These are phyloP conservation scores for Papilio aristodemus DNA, from an alignment of 1,140 invertebrate species.

Conservation along the genomic window DNA sequence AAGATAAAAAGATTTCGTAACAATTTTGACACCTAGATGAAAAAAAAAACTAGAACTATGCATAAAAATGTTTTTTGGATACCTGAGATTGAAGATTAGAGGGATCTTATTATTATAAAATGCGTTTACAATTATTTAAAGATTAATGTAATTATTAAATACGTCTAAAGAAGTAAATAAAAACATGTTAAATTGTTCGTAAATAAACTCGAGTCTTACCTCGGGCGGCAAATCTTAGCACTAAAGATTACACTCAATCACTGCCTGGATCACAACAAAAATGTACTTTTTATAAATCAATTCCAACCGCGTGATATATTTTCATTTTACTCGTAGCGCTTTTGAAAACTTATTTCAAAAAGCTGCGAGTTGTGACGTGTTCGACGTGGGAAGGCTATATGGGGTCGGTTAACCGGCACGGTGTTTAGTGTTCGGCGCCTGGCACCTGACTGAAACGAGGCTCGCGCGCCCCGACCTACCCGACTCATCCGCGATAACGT, in stretches of 20 bases:
- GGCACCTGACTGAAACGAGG: slow-evolving; percentile 74
- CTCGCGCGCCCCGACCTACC: slow-evolving; percentile 77
- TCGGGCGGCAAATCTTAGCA: slow-evolving; percentile 47
- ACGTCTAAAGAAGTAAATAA: neutral
- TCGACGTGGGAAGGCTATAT: slow-evolving; percentile 47
- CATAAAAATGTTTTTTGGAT: no score
- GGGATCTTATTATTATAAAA: no score
- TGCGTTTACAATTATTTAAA: no score
- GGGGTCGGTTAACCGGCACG: slow-evolving; percentile 43
- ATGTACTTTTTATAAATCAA: slow-evolving; percentile 38
- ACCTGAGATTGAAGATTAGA: no score
- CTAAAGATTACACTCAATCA: slow-evolving; percentile 57
- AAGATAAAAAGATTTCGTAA: neutral
- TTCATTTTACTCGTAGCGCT: slow-evolving; percentile 43
- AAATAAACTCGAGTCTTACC: slow-evolving; percentile 44
- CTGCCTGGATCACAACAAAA: slow-evolving; percentile 48
- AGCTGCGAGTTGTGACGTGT: slow-evolving; percentile 32
- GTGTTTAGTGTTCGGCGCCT: slow-evolving; percentile 69
- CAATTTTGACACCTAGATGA: neutral
- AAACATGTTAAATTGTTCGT: neutral
- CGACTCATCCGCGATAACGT: slow-evolving; percentile 67
- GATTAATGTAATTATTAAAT: no score
- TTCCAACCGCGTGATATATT: slow-evolving; percentile 40
- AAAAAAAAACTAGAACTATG: neutral
- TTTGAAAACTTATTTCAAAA: slow-evolving; percentile 36